phyloP scores from a whole-genome alignment of 2,888 invertebrate genomes.

The Drepana falcataria region DNA sequence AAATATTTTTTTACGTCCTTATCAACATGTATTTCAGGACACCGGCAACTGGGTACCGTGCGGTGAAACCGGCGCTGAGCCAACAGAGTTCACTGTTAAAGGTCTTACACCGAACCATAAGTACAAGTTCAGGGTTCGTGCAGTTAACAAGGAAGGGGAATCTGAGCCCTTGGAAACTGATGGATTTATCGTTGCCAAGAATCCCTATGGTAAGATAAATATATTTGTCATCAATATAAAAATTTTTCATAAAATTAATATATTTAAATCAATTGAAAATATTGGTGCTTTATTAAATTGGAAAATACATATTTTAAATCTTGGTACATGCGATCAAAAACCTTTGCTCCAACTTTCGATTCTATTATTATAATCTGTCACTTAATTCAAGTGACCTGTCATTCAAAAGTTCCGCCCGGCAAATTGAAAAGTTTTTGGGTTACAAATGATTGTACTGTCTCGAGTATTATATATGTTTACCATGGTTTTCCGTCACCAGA shows the following conservation, averaged over 20 bases:
- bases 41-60: conserved; percentile 98
- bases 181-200: conserved; percentile 93
- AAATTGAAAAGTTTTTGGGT: not conserved
- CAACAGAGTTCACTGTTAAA: conserved; percentile 90
- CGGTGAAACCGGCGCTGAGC: conserved; percentile 92
- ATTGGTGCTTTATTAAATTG: no score
- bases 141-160: conserved; percentile 98
- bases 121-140: conserved; percentile 98
- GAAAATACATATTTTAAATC: no score
- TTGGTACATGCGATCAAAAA: no score
- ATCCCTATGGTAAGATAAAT: conserved; percentile 90
- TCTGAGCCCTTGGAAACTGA: conserved; percentile 96
- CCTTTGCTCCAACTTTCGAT: not conserved
- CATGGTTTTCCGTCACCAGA: conserved; percentile 63
- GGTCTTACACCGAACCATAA: conserved; percentile 96
- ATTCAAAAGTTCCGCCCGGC: not conserved
- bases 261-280: no score
- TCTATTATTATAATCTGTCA: not conserved
- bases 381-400: not conserved
- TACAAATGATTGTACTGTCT: conserved; percentile 1
- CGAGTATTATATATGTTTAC: conserved; percentile 5
- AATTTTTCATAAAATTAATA: no score
- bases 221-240: no score
- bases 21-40: conserved; percentile 64
- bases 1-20: not conserved